Evolutionary conservation across 2,113 vertebrate genomes (phyloP), one percentile per base, ranked within the genome.

Genomic region (Hippocampus comes): DNA sequence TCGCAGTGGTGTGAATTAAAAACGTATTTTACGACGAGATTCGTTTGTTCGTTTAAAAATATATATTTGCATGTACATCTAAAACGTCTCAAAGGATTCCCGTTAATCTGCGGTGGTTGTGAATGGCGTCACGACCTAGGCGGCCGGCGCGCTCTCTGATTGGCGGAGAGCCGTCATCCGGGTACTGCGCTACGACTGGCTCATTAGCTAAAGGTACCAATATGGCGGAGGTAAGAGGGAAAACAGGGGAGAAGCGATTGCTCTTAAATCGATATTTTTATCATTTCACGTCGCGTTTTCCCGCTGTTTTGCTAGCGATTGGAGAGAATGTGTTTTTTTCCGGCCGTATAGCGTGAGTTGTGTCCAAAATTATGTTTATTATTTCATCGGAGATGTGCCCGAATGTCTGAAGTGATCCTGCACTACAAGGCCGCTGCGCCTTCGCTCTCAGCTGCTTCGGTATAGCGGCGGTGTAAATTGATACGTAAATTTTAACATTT

Each of bases 171-270:
- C 87, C 86, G 82, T 89, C 84, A 98, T 97, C 94, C 96, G 96
- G 96, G 95, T 93, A 95, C 92, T 94, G 88, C 81, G 91, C 91
- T 88, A 89, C 87, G 89, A 91, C 90, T 92, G 92, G 93, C 91
- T 91, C 92, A 95, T 94, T 92, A 94, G 93, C 92, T 90, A 92
- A 95, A 95, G 94, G 93, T 95, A 95, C 94, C 95, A 97, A 96
- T 95, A 97, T 97, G 95, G 95, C 96, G 96, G 95, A 98, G 96
- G 96, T 96, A 94, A 97, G 96, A 86, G 91, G 93, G 92, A 93
- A 93, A 95, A 95, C 91, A 87, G 93, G 93, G 91, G 77, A 93
- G 90, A 94, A 93, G 93, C 84, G 87, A 77, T 86, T 88, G 82
- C 84, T 92, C 86, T 91, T 85, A 90, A 91, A 91, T 91, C 85